phyloP scores from a whole-genome alignment of 2,888 invertebrate genomes.

The Pediacus dermestoides region DNA sequence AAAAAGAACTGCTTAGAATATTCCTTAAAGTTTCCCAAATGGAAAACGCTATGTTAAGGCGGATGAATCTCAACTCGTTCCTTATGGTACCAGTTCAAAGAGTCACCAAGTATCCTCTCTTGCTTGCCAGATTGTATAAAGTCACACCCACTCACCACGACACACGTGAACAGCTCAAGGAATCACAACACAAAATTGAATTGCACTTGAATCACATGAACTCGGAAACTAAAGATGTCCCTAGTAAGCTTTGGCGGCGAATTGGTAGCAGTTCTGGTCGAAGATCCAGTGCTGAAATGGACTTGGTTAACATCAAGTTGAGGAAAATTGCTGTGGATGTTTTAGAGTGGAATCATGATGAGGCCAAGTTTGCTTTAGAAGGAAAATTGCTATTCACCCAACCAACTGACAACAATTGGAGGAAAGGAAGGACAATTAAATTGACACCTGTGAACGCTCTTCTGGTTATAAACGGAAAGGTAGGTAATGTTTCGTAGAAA shows the following conservation, averaged over 20 bases:
- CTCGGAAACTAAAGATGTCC: slow-evolving; percentile 86
- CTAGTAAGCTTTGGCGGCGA: slow-evolving; percentile 85
- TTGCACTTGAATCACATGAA: slow-evolving; percentile 92
- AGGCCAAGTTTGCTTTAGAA: slow-evolving; percentile 86
- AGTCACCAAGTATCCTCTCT: slow-evolving; percentile 93
- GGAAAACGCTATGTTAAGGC: slow-evolving; percentile 87
- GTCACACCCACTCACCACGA: slow-evolving; percentile 82
- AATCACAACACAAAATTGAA: slow-evolving; percentile 90
- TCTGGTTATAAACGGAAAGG: slow-evolving; percentile 89
- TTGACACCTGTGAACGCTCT: slow-evolving; percentile 84
- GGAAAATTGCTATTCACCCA: slow-evolving; percentile 84
- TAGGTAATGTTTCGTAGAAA: slow-evolving; percentile 45
- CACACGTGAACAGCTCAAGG: slow-evolving; percentile 76
- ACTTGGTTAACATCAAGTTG: slow-evolving; percentile 84
- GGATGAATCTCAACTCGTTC: slow-evolving; percentile 97
- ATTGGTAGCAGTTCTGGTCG: slow-evolving; percentile 70
- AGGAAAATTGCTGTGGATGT: slow-evolving; percentile 92
- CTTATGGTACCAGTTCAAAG: slow-evolving; percentile 97
- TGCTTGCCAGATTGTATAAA: slow-evolving; percentile 85
- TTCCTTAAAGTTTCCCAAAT: slow-evolving; percentile 95
- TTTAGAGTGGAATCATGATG: slow-evolving; percentile 91
- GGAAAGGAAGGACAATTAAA: slow-evolving; percentile 84
- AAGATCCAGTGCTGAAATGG: slow-evolving; percentile 76
- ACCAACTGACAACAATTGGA: slow-evolving; percentile 88
- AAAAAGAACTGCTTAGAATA: slow-evolving; percentile 89